phyloP scores from a whole-genome alignment of 1,140 invertebrate species.

The Phenacoccus solenopsis region DNA sequence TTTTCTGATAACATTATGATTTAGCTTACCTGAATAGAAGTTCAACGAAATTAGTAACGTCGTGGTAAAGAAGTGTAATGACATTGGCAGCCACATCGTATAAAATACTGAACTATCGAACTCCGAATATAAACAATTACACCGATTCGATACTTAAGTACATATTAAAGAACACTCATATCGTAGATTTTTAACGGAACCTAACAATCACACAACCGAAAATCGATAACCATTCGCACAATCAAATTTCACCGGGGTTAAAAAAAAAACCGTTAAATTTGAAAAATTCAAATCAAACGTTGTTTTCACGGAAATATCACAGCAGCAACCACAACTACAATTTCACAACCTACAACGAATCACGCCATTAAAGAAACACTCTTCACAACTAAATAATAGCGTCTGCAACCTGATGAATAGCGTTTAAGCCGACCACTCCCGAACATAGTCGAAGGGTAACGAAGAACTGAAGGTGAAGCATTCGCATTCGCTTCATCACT shows the following conservation, averaged over 20 bases:
- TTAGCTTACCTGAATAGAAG: background rate
- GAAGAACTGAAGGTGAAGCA: too few relatives aligned
- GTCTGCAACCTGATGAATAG: background rate
- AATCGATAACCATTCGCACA: background rate
- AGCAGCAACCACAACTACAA: background rate
- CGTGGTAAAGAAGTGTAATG: background rate
- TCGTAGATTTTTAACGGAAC: background rate
- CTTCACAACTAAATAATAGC: background rate
- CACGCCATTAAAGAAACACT: background rate
- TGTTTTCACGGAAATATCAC: background rate
- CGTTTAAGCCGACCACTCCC: background rate
- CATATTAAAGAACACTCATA: too few relatives aligned
- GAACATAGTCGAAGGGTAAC: background rate
- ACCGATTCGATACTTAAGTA: too few relatives aligned
- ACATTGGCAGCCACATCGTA: background rate
- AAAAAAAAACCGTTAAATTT: background rate
- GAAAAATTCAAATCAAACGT: background rate
- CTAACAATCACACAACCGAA: background rate
- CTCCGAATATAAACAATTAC: too few relatives aligned
- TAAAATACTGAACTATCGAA: too few relatives aligned
- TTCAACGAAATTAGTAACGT: background rate
- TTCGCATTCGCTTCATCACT: too few relatives aligned
- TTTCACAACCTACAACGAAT: background rate
- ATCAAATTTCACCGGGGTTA: background rate
- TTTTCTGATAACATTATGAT: too few relatives aligned